Percentiles rank a stretch among this genome's conserved stretches.
These are phyloP conservation scores for Laterallus jamaicensis DNA, from an alignment of 2,113 vertebrate genomes.

Conservation along the genomic window DNA sequence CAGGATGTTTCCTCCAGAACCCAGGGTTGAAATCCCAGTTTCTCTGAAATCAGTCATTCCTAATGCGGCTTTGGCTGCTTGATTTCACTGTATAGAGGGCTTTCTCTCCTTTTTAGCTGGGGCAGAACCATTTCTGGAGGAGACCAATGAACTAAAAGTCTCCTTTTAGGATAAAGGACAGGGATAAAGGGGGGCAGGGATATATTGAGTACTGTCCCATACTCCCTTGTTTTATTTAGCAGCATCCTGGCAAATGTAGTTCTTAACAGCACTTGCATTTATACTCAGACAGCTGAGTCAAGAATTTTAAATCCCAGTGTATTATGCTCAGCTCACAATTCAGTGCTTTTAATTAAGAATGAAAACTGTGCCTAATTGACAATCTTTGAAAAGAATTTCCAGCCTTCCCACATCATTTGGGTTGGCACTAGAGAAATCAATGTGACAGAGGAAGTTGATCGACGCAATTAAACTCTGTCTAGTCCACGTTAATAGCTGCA, in stretches of 20 bases:
- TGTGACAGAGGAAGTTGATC: constrained; percentile 37
- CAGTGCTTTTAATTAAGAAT: constrained; percentile 66
- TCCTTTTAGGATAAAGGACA: background rate
- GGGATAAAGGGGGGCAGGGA: background rate
- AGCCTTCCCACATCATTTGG: constrained; percentile 61
- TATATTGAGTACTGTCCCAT: background rate
- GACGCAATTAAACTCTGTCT: constrained; percentile 24
- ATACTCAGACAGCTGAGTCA: constrained; percentile 61
- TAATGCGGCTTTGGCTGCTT: background rate
- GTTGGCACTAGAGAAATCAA: constrained; percentile 53
- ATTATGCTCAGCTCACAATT: constrained; percentile 63
- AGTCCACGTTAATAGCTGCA: background rate
- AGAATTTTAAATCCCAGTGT: constrained; percentile 56
- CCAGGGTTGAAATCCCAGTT: background rate
- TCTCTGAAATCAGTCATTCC: background rate
- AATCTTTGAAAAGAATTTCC: constrained; percentile 60
- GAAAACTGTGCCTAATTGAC: constrained; percentile 70
- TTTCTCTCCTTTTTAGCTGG: background rate
- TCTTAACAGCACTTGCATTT: constrained; percentile 39
- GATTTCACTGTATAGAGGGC: background rate
- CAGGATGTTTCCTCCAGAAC: background rate
- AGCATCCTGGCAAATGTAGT: background rate
- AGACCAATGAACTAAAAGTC: background rate
- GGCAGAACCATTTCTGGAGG: background rate
- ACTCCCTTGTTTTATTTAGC: background rate